phyloP scores from a whole-genome alignment of 1,140 invertebrate genomes.

The Ooceraea biroi region DNA sequence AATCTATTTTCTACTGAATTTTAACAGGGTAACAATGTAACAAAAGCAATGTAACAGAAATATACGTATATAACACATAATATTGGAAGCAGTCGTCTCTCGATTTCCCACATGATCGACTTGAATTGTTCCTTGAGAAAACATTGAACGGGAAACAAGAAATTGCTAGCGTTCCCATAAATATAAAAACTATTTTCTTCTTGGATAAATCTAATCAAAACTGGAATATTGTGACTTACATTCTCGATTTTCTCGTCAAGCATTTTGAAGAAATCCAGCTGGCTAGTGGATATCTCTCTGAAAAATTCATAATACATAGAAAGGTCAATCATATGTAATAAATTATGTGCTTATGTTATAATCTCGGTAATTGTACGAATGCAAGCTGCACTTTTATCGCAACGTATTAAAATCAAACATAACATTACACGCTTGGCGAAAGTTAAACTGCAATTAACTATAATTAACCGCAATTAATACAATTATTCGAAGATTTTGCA shows the following conservation, averaged over 20 bases:
- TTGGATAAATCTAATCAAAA: constrained; percentile 11
- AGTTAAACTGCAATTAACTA: neutral
- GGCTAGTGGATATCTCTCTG: constrained; percentile 94
- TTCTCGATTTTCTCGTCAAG: constrained; percentile 96
- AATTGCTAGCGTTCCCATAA: constrained; percentile 7
- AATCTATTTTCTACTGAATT: neutral
- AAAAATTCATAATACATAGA: constrained; percentile 79
- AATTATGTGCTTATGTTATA: constrained; percentile 5
- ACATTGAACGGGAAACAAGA: neutral
- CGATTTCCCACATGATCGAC: neutral
- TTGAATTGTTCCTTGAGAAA: neutral
- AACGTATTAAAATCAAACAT: neutral
- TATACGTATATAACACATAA: neutral
- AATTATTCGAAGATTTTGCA: neutral
- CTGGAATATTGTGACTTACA: constrained; percentile 86
- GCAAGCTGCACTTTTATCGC: constrained; percentile 6
- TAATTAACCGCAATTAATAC: neutral
- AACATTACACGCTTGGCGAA: neutral
- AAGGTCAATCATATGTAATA: neutral
- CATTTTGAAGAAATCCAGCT: constrained; percentile 96
- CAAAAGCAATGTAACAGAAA: neutral
- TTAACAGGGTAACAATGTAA: no score
- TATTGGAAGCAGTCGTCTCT: neutral
- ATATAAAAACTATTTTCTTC: neutral
- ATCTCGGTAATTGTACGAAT: neutral